phyloP scores from a whole-genome alignment of 2,797 vertebrate genomes.

The Esox masquinongy region DNA sequence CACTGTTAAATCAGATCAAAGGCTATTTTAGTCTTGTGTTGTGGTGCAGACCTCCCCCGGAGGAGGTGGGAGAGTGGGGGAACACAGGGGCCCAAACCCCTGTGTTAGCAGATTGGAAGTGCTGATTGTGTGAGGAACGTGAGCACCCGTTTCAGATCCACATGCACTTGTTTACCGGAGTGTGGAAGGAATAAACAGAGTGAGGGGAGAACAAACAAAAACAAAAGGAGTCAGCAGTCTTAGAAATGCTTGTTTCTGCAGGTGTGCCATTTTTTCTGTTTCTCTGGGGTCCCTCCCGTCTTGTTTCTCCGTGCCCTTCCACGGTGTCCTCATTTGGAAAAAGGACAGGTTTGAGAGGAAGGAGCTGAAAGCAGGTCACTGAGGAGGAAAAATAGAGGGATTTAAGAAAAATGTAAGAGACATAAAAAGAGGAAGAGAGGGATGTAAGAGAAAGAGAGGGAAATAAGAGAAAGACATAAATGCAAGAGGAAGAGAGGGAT shows the following conservation, averaged over 20 bases:
- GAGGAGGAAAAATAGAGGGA: background rate
- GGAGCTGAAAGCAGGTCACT: constrained; percentile 15
- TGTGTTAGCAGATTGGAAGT: constrained; percentile 58
- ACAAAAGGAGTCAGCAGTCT: constrained; percentile 48
- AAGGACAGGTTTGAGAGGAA: background rate
- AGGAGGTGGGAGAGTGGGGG: background rate
- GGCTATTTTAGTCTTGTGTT: constrained; percentile 21
- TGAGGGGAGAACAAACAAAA: constrained; percentile 6
- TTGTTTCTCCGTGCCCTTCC: constrained; percentile 3
- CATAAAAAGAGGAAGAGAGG: background rate
- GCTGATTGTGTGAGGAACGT: constrained; percentile 58
- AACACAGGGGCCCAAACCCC: constrained; percentile 24
- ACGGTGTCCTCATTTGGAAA: constrained; percentile 1
- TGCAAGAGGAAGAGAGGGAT: too few relatives aligned
- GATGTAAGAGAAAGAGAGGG: too few relatives aligned
- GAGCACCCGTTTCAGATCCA: constrained; percentile 29
- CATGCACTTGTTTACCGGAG: constrained; percentile 64
- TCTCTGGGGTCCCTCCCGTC: background rate
- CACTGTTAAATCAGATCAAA: constrained; percentile 8
- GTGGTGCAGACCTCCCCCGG: background rate
- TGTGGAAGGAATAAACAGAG: constrained; percentile 23
- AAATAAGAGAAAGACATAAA: background rate
- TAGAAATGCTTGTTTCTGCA: constrained; percentile 26
- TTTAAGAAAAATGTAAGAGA: background rate
- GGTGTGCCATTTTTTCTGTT: constrained; percentile 9